Evolutionary conservation across 1,140 invertebrate genomes (phyloP), one percentile per base, ranked within the genome.

Genomic region (Papilio helenus): DNA sequence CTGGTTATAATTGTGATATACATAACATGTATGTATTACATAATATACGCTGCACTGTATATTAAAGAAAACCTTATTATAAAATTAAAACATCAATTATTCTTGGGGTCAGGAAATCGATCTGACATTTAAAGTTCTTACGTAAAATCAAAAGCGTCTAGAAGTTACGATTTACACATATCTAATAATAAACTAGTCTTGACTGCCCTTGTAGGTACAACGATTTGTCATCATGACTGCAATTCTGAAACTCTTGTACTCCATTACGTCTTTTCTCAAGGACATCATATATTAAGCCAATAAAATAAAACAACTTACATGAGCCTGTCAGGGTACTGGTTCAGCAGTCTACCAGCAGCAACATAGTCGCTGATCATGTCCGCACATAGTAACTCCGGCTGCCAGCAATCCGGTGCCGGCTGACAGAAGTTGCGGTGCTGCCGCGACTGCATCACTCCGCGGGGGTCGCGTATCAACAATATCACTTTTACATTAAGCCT

Each of bases 361-460:
- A 96, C 96, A 90, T 97, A 98, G 89, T 98, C 98, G 65, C 96
- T 96, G 7, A 97, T 96, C 94, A 99, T 96, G 93, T 98, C 98
- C 42, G 96, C 95, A 91, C 98, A 99, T 0, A 98, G 95, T 42
- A 96, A 92, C 29, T 95, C 90, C 0, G 98, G 96, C 87, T 98
- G 96, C 88, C 96, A 96, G 92, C 98, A 99, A 89, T 98, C 97
- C 8, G 97, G 96, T 80, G 96, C 95, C n/a, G 96, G 96, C 0
- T 96, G 97, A 89, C 98, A 99, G 97, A 98, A 98, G 73, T 96
- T 96, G 4, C 98, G 95, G 90, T 98, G 97, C 80, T 97, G 96
- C 55, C 98, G 95, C 0, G 98, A 98, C 90, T 98, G 98, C 89
- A 98, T 95, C 71, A 97, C 98, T 20, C 97, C 98, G 61, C 98